These are phyloP conservation scores for Chauna torquata DNA, from an alignment of 2,113 vertebrate genomes.

Conservation along the genomic window DNA sequence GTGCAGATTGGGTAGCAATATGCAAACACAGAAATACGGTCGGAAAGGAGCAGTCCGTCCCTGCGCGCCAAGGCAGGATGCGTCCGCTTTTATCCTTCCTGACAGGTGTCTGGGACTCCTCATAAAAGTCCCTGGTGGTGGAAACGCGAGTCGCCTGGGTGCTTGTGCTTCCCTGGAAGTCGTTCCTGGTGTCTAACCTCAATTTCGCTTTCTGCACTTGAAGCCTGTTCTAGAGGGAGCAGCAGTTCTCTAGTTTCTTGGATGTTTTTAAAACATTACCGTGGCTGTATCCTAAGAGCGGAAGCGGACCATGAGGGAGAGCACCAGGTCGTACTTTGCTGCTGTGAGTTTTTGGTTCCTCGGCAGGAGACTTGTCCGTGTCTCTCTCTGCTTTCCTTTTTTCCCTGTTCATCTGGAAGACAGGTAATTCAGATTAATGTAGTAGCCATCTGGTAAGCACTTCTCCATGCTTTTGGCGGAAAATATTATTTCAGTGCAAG, in stretches of 20 bases:
- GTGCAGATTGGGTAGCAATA: rapidly evolving
- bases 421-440: not conserved
- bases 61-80: rapidly evolving
- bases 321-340: not conserved
- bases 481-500: not conserved
- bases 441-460: not conserved
- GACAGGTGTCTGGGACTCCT: not conserved
- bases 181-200: rapidly evolving
- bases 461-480: not conserved
- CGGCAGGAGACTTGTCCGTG: not conserved
- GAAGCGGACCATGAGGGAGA: not conserved
- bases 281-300: rapidly evolving
- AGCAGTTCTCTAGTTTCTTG: not conserved
- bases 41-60: rapidly evolving
- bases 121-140: not conserved
- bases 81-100: not conserved
- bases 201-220: rapidly evolving
- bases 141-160: rapidly evolving
- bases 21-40: not conserved
- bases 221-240: not conserved
- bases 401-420: rapidly evolving
- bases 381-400: not conserved
- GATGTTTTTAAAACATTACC: not conserved
- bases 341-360: not conserved
- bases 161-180: not conserved